Base-by-base conservation (phyloP, 2,797 vertebrate species). In the Acropternis orthonyx region DNA sequence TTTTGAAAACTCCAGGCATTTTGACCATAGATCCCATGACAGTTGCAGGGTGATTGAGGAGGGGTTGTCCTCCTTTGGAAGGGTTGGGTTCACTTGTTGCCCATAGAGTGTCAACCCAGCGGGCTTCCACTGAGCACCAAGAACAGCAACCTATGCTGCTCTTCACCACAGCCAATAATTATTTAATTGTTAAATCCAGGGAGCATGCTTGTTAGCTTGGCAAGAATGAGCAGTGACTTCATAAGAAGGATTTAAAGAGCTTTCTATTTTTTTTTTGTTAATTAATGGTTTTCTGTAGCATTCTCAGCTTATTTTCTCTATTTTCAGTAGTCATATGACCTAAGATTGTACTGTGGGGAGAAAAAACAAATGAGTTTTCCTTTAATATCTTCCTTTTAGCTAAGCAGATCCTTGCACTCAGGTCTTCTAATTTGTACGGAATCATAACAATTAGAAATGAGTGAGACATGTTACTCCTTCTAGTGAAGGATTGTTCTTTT, bases 271-370 rank as follows among this genome's bases (percentile, higher is more conserved):
- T 7, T 68, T 85, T 76, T 91, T 55, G 83, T 46, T 81, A 83
- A 92, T 92, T 76, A 58, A 46, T 69, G 79, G 52, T 91, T 97
- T 87, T 68, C 81, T 54, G 27, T 82, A 91, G 73, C 52, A 86
- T 96, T 96, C 96, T 91, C 77, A 93, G 91, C 59, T 97, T 92
- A 93, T 94, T 96, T 97, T 96, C 80, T 92, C 71, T 96, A 80
- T 91, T 97, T 97, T 95, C 87, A 90, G 91, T 92, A 88, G 51
- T 78, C 92, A 44, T 95, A 79, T 96, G 88, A 96, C 88, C 85
- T 96, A 88, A 94, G 93, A 90, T 94, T 89, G 26, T 62, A 72
- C 58, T 0, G 3, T 12, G 16, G n/a, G 11, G 11, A 0, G 7
- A 58, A 74, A 65, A 72, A 12, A 18, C 52, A 76, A 89, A 89